phyloP scores from a whole-genome alignment of 2,797 vertebrate genomes.

The Mionectes olivaceus region DNA sequence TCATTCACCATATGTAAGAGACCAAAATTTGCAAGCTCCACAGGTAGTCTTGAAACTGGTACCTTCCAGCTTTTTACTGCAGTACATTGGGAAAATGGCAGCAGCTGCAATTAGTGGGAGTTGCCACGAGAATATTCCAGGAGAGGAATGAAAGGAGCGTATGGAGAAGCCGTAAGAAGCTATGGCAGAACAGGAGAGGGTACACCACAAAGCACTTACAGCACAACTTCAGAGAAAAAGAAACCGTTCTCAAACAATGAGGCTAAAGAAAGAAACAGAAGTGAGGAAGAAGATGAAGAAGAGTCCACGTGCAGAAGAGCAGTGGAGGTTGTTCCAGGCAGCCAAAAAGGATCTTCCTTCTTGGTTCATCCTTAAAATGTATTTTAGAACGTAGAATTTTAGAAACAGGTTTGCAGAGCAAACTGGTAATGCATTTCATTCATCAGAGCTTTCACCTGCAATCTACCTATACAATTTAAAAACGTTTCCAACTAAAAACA shows the following conservation, averaged over 20 bases:
- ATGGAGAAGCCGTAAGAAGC: background rate
- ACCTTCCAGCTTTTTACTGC: background rate
- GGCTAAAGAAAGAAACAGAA: background rate
- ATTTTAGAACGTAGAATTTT: background rate
- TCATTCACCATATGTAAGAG: accelerated
- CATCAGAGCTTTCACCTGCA: background rate
- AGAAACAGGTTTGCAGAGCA: background rate
- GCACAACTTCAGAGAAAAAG: background rate
- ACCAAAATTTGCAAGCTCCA: background rate
- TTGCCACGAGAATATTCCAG: background rate
- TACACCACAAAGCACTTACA: background rate
- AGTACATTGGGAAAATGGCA: background rate
- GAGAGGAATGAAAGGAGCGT: background rate
- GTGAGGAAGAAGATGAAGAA: background rate
- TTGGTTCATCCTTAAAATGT: background rate
- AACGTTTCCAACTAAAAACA: background rate
- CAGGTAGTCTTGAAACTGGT: background rate
- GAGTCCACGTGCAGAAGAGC: background rate
- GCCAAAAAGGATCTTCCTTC: background rate
- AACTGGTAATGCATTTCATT: background rate
- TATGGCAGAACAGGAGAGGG: background rate
- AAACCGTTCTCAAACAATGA: background rate
- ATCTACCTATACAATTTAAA: background rate
- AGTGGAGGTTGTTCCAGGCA: background rate
- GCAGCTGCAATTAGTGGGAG: background rate